Evolutionary conservation across 1,140 invertebrate genomes (phyloP).

Genomic region (Phocides pigmalion): DNA sequence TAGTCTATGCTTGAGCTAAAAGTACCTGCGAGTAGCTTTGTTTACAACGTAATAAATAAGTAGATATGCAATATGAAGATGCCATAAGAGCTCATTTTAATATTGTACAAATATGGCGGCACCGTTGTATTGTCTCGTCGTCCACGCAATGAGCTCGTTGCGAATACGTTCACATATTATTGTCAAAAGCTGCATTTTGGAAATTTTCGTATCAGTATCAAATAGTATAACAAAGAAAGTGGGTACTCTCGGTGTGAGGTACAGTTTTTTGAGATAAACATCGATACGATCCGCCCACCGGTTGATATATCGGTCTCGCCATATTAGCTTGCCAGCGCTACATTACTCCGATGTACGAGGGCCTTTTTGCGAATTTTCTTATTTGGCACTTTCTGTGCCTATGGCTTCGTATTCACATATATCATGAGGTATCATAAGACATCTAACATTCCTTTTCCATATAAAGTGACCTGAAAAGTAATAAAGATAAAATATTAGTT

Average conservation of each 20-base stretch:
- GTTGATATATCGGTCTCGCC: slow-evolving; percentile 49
- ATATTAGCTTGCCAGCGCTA: slow-evolving; percentile 30
- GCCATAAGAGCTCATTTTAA: too few species aligned
- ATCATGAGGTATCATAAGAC: neutral
- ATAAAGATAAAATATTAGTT: too few species aligned
- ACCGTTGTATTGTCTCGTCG: too few species aligned
- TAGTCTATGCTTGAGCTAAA: too few species aligned
- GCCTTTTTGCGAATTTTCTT: slow-evolving; percentile 15
- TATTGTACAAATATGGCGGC: too few species aligned
- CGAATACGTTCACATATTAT: too few species aligned
- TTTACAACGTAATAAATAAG: too few species aligned
- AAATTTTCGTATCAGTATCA: neutral
- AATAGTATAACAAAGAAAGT: slow-evolving; percentile 5
- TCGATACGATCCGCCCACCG: slow-evolving; percentile 45
- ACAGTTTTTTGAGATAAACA: slow-evolving; percentile 42
- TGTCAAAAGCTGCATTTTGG: too few species aligned
- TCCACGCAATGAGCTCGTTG: too few species aligned
- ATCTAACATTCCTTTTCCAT: neutral
- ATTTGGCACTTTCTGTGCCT: slow-evolving; percentile 8
- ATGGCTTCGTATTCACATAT: neutral
- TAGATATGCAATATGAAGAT: too few species aligned
- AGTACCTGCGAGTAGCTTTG: too few species aligned
- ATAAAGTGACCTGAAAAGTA: neutral
- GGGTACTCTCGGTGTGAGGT: slow-evolving; percentile 4
- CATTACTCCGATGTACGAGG: slow-evolving; percentile 9